Evolutionary conservation across 2,113 vertebrate species (phyloP).

Genomic region (Malurus elegans): DNA sequence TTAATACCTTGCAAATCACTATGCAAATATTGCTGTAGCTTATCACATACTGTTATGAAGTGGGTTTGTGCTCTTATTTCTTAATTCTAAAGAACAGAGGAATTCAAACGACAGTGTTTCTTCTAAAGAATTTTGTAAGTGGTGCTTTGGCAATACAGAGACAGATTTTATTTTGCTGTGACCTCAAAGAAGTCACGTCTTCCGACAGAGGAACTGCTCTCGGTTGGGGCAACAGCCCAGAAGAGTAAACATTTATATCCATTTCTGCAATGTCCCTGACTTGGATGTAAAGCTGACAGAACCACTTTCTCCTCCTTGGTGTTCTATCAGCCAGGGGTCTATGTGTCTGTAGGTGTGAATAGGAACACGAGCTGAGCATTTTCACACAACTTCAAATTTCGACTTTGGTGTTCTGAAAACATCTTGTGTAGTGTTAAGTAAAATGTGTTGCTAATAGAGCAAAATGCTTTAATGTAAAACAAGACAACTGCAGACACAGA

Average conservation of each 20-base stretch:
- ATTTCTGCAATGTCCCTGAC: not conserved
- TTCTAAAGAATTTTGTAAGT: not conserved
- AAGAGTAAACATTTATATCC: not conserved
- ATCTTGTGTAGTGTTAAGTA: not conserved
- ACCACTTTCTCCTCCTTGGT: not conserved
- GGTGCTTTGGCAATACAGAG: not conserved
- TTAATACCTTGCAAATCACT: not conserved
- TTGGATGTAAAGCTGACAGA: not conserved
- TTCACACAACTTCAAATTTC: not conserved
- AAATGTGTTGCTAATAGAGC: not conserved
- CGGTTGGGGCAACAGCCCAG: not conserved
- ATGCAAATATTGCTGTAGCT: not conserved
- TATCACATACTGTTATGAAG: not conserved
- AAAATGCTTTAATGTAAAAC: slow-evolving; percentile 46
- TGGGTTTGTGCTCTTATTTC: not conserved
- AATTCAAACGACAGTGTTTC: not conserved
- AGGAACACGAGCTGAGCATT: not conserved
- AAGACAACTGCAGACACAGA: not conserved
- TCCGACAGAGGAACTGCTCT: not conserved
- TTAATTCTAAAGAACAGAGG: not conserved
- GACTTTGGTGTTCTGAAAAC: slow-evolving; percentile 34
- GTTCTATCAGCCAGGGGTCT: not conserved
- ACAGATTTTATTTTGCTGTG: not conserved
- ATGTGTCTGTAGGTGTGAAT: not conserved
- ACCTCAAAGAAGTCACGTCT: not conserved